Conservation (phyloP, 2,888 invertebrate genomes). For the Tetragonula carbonaria region DNA sequence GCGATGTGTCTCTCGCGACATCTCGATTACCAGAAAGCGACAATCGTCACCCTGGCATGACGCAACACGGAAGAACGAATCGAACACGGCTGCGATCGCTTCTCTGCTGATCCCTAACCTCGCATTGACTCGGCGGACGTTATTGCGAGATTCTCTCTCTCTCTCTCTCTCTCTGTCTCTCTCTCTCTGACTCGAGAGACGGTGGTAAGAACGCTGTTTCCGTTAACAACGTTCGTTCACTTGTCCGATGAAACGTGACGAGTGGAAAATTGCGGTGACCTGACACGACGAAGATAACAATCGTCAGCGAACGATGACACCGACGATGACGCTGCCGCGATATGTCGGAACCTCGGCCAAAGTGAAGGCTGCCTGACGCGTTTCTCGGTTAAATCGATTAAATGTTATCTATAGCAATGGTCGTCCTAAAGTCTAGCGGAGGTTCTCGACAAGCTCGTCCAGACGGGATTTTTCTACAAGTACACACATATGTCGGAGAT, state of each 20-base stretch:
- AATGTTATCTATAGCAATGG: constrained; percentile 52
- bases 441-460: constrained; percentile 77
- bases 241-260: not conserved
- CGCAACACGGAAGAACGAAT: constrained; percentile 19
- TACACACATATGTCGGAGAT: no score
- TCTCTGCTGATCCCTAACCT: not conserved
- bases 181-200: not conserved
- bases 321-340: constrained; percentile 45
- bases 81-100: not conserved
- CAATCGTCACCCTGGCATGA: constrained; percentile 12
- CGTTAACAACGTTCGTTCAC: not conserved
- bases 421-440: constrained; percentile 81
- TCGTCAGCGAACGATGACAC: constrained; percentile 49
- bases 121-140: not conserved
- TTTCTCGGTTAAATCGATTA: constrained; percentile 34
- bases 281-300: constrained; percentile 46
- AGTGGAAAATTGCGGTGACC: not conserved
- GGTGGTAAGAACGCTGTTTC: not conserved
- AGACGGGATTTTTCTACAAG: no score
- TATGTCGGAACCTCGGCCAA: constrained; percentile 83
- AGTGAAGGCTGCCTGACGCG: constrained; percentile 75
- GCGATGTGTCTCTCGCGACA: not conserved
- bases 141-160: not conserved
- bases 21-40: not conserved
- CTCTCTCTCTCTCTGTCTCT: no score